Evolutionary conservation across 2,888 invertebrate genomes (phyloP).

Genomic region (Ochropacha duplaris): DNA sequence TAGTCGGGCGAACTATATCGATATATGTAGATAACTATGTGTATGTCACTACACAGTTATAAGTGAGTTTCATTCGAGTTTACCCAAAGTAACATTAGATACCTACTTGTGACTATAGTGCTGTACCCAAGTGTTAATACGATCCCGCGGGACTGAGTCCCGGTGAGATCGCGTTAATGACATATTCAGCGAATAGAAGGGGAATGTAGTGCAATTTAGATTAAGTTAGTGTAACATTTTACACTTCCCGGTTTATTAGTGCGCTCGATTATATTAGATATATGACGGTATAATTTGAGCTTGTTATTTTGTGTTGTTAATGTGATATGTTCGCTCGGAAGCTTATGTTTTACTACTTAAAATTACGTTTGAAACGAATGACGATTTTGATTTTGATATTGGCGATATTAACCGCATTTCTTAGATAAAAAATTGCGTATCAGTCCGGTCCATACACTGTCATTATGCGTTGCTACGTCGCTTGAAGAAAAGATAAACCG

Average conservation of each 20-base stretch:
- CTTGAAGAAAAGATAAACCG: no score
- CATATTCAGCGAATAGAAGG: conserved; percentile 32
- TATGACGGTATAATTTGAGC: not conserved
- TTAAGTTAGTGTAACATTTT: conserved; percentile 14
- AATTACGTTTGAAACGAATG: no score
- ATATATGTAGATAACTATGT: not conserved
- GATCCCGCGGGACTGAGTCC: conserved; percentile 36
- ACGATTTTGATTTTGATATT: no score
- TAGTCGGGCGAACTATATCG: no score
- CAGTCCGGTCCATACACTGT: no score
- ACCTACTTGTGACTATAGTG: conserved; percentile 10
- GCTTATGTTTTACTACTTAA: no score
- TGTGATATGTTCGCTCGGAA: no score
- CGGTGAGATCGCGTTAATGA: conserved; percentile 32
- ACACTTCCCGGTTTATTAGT: not conserved
- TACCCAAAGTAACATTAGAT: conserved; percentile 6
- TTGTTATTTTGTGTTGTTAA: not conserved
- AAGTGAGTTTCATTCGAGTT: not conserved
- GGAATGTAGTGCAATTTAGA: conserved; percentile 35
- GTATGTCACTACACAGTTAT: no score
- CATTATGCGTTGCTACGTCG: no score
- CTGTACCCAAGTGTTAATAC: conserved; percentile 32
- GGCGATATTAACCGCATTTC: no score
- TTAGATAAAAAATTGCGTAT: no score
- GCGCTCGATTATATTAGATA: not conserved